These are phyloP conservation scores for Nomada ruficornis DNA, from an alignment of 2,888 invertebrate species.

Conservation along the genomic window DNA sequence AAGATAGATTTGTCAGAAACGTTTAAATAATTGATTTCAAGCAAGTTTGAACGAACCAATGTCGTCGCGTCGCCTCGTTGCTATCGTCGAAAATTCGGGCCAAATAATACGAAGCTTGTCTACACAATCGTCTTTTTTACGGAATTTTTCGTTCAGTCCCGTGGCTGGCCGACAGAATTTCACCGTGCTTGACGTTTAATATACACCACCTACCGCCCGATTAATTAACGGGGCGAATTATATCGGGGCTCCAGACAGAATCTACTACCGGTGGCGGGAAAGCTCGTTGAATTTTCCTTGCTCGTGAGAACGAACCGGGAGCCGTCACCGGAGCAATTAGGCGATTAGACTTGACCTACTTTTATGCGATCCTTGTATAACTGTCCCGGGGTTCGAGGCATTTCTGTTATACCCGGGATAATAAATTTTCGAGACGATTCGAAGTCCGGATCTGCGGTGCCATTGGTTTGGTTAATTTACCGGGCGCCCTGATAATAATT, in stretches of 20 bases:
- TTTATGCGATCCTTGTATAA: not conserved
- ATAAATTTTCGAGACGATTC: not conserved
- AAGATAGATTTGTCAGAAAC: too few species aligned
- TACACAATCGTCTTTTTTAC: not conserved
- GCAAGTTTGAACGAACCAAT: too few species aligned
- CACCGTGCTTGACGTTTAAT: not conserved
- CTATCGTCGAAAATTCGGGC: slow-evolving; percentile 28
- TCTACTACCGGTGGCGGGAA: slow-evolving; percentile 4
- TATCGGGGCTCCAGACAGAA: not conserved
- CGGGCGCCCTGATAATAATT: not conserved
- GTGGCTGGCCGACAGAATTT: not conserved
- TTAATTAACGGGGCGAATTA: slow-evolving; percentile 33
- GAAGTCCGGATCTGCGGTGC: not conserved
- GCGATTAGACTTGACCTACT: slow-evolving; percentile 31
- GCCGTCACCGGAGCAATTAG: slow-evolving; percentile 20
- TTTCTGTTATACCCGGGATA: not conserved
- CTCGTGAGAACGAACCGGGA: not conserved
- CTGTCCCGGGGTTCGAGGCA: not conserved
- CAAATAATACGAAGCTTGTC: not conserved
- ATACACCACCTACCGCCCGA: slow-evolving; percentile 4
- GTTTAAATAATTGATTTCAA: too few species aligned
- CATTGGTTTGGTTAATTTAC: not conserved
- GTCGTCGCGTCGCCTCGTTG: not conserved
- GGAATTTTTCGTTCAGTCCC: not conserved
- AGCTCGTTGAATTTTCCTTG: slow-evolving; percentile 27